phyloP scores from a whole-genome alignment of 53 echinoderm and acorn worm species.

The Echinarachnius parma region DNA sequence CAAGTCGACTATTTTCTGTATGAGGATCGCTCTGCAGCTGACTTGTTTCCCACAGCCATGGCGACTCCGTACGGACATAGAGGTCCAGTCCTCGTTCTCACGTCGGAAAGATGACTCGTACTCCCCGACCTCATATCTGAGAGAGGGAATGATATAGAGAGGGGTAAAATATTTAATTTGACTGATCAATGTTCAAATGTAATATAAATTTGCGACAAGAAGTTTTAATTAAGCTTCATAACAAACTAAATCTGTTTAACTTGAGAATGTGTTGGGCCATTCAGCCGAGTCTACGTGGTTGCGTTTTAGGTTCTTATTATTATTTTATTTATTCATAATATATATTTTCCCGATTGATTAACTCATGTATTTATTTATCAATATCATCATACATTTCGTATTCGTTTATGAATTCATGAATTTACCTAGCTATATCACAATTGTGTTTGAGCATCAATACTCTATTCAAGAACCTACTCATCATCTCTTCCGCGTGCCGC shows the following conservation, averaged over 20 bases:
- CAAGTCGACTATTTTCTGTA: constrained; percentile 12
- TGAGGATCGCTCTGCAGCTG: constrained; percentile 39
- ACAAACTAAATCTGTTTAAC: background rate
- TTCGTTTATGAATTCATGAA: background rate
- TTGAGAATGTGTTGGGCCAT: too few species aligned
- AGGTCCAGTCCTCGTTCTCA: constrained; percentile 1
- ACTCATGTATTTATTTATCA: background rate
- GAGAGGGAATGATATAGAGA: background rate
- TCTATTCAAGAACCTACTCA: constrained; percentile 6
- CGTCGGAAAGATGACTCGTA: constrained; percentile 7
- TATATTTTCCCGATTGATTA: background rate
- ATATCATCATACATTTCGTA: background rate
- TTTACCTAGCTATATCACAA: background rate
- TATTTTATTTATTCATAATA: too few species aligned
- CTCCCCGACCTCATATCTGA: constrained; percentile 29
- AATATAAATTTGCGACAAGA: background rate
- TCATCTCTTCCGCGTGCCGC: constrained; percentile 13
- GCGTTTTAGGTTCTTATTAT: too few species aligned
- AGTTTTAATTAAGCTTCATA: background rate
- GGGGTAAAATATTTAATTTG: background rate
- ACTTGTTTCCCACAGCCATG: constrained; percentile 16
- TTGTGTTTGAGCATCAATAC: background rate
- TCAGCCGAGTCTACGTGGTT: too few species aligned
- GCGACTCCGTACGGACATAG: constrained; percentile 4
- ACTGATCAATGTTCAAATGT: background rate